phyloP scores from a whole-genome alignment of 2,797 vertebrate species.

The Octomys mimax region DNA sequence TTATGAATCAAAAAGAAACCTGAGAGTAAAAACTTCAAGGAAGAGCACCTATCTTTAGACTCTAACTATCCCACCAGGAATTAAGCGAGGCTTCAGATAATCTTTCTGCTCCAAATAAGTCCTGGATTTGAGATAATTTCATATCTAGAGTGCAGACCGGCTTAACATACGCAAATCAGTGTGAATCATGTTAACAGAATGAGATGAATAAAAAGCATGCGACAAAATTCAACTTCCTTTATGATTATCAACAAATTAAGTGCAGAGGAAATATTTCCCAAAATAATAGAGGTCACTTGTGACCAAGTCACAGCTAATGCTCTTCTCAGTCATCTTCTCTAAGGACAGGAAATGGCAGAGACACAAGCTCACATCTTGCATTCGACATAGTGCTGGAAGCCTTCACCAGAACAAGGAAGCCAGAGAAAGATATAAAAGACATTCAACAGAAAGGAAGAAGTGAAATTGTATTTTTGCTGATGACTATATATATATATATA shows the following conservation, averaged over 20 bases:
- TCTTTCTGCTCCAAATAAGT: background rate
- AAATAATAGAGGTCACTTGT: too few relatives aligned
- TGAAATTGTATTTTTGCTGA: background rate
- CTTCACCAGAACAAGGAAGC: background rate
- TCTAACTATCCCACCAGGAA: background rate
- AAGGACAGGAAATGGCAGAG: background rate
- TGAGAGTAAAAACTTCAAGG: background rate
- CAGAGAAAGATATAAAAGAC: background rate
- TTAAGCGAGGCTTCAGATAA: background rate
- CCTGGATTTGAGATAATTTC: background rate
- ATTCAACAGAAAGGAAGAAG: background rate
- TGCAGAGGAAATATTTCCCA: background rate
- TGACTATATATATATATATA: background rate
- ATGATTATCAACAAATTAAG: background rate
- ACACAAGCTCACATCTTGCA: background rate
- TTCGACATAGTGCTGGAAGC: background rate
- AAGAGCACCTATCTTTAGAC: background rate
- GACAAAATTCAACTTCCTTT: background rate
- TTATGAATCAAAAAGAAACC: background rate
- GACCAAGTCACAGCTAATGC: background rate
- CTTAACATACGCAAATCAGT: background rate
- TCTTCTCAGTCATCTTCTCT: background rate
- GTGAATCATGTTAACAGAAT: background rate
- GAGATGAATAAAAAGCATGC: background rate
- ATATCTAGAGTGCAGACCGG: background rate